A percentile compares a stretch with the other conserved stretches of the same genome.
Conservation (phyloP, 2,113 vertebrate genomes). For the Sigmodon hispidus region DNA sequence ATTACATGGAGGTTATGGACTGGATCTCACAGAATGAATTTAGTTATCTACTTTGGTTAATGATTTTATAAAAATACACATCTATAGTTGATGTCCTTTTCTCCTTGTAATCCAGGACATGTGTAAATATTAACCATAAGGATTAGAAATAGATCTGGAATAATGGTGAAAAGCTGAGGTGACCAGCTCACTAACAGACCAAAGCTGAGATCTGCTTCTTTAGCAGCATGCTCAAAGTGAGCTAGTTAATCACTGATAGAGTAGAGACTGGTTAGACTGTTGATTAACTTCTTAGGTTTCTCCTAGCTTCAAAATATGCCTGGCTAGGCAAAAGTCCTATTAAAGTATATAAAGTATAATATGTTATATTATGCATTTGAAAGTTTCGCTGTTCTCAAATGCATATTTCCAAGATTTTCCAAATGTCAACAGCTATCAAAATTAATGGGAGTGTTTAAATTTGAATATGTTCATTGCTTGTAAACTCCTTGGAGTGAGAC, state of each 20-base stretch:
- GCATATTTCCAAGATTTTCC: background rate
- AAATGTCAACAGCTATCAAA: background rate
- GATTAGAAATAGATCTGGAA: background rate
- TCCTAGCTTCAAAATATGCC: background rate
- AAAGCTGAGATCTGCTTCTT: background rate
- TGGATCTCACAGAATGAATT: background rate
- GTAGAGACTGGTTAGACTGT: no score
- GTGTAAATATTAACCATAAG: background rate
- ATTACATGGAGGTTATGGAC: background rate
- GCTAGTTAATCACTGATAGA: background rate
- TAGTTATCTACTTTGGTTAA: background rate
- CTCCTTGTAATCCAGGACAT: background rate
- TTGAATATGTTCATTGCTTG: background rate
- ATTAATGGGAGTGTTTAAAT: constrained; percentile 27
- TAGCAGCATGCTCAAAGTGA: background rate
- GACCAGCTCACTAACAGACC: background rate
- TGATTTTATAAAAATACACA: background rate
- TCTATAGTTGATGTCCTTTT: background rate
- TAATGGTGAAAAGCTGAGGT: background rate
- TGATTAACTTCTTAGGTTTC: background rate
- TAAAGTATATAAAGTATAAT: background rate
- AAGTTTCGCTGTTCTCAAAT: background rate
- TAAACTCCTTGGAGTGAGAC: background rate
- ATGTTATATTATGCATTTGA: background rate
- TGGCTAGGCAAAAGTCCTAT: background rate